Base-by-base conservation (phyloP, 2,113 vertebrate genomes). In the Fregetta grallaria region DNA sequence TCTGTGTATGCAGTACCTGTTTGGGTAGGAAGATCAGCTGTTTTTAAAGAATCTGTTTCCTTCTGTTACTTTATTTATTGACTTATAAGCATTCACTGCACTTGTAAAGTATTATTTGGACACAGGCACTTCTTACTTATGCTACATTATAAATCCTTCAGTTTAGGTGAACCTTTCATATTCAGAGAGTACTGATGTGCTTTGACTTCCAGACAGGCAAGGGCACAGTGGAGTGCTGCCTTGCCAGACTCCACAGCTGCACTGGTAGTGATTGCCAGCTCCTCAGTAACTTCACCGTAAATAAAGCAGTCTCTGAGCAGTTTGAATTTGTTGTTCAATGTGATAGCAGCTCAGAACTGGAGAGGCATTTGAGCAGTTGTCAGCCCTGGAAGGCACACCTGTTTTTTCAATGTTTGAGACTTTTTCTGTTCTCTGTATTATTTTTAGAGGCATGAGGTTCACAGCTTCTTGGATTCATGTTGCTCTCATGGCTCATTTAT, bases 191-290 rank as follows among this genome's bases (percentile, higher is more conserved):
- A 42, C 61, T 68, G 74, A 96, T 92, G 92, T 90, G 78, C 74
- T 58, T 68, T 91, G 80, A 96, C 86, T 96, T 81, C 79, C 65
- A 89, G 91, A 63, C 61, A 91, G n/a, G 40, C n/a, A 71, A 78
- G 21, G 47, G 27, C 56, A 36, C 89, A 77, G 68, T 32, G 29
- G 27, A 66, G 68, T 11, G 45, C 47, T 89, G 80, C 73, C 76
- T 74, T 92, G 93, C 71, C 83, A 92, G 94, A 30, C 42, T 63
- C 52, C 86, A 81, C 80, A 96, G 86, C 91, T 96, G 91, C 55
- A 59, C 79, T 47, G 80, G 76, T 36, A 61, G 30, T 7, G 8
- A 30, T 36, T 83, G 78, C 92, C 85, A 94, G 55, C 32, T 81
- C 58, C 10, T 14, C 62, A 42, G 67, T 50, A 88, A 76, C 67